phyloP scores from a whole-genome alignment of 1,140 invertebrate species.

The Lucilia sericata region DNA sequence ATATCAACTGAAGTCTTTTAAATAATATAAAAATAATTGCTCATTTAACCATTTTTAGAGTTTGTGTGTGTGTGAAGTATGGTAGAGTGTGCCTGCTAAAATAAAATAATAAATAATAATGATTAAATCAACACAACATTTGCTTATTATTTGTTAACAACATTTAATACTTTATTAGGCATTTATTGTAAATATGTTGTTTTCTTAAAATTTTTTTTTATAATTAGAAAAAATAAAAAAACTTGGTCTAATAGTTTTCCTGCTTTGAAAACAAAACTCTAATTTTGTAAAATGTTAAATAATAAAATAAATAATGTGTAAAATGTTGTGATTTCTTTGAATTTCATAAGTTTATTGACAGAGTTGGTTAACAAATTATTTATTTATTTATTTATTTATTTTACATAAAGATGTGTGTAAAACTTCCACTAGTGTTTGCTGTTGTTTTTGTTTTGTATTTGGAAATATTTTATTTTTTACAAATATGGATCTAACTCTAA shows the following conservation, averaged over 20 bases:
- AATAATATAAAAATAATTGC: neutral
- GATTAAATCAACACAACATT: neutral
- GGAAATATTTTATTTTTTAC: neutral
- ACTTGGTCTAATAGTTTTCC: neutral
- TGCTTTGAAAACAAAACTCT: neutral
- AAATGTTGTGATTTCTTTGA: neutral
- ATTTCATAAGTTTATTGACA: slow-evolving; percentile 19
- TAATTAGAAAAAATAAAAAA: neutral
- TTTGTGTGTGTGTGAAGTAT: neutral
- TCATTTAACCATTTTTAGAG: slow-evolving; percentile 8
- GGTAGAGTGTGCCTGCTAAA: neutral
- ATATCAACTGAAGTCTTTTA: neutral
- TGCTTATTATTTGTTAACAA: slow-evolving; percentile 13
- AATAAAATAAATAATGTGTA: neutral
- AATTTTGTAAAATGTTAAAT: neutral
- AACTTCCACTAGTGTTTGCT: neutral
- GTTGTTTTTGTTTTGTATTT: neutral
- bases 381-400: neutral
- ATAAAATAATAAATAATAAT: neutral
- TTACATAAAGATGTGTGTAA: too few relatives aligned
- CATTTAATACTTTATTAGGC: neutral
- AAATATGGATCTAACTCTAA: neutral
- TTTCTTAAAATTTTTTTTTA: neutral
- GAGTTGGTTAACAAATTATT: slow-evolving; percentile 10
- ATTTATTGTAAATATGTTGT: neutral